Percentiles rank a stretch among this genome's conserved stretches.
These are phyloP conservation scores for Zaprionus camerounensis DNA, from an alignment of 1,140 invertebrate species.

Conservation along the genomic window DNA sequence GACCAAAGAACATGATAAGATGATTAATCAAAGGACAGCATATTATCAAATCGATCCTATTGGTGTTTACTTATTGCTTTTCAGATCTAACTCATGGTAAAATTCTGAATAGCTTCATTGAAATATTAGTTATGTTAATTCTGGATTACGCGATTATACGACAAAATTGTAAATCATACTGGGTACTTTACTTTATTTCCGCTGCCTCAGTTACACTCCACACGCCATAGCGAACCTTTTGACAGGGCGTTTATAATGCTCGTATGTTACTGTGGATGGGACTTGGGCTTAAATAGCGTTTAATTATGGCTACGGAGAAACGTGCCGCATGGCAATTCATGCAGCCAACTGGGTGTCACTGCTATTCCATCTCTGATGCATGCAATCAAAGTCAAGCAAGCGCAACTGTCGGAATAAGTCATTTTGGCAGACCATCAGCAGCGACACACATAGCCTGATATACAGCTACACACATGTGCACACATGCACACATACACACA, in stretches of 20 bases:
- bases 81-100: neutral
- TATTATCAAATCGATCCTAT: neutral
- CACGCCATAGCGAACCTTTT: neutral
- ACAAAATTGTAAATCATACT: neutral
- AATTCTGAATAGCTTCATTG: neutral
- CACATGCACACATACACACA: neutral
- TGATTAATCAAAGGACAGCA: neutral
- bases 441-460: conserved; percentile 12
- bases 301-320: conserved; percentile 57
- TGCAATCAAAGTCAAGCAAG: conserved; percentile 76
- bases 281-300: conserved; percentile 33
- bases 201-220: neutral
- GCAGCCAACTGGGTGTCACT: conserved; percentile 10
- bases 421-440: conserved; percentile 30
- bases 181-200: neutral
- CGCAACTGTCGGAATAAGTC: conserved; percentile 59
- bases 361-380: conserved; percentile 31
- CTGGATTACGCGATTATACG: neutral
- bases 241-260: conserved; percentile 23
- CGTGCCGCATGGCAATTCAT: conserved; percentile 29
- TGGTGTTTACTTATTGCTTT: neutral
- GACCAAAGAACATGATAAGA: neutral
- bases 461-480: neutral
- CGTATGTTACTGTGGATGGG: conserved; percentile 32
- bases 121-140: neutral